Evolutionary conservation across 2,888 invertebrate genomes (phyloP).

Genomic region (Mycogona germanica): DNA sequence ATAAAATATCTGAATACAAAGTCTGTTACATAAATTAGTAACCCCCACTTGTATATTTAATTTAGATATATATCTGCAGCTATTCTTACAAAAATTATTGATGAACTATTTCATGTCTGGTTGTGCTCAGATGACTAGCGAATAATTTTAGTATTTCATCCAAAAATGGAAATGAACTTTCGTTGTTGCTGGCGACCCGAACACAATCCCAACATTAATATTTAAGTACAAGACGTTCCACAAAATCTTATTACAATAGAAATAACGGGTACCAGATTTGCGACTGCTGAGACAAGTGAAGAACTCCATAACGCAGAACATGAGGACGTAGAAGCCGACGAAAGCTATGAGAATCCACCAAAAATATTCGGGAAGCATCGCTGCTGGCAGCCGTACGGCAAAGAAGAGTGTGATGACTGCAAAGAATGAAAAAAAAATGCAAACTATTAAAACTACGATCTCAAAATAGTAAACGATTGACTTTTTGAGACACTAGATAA

Average conservation of each 20-base stretch:
- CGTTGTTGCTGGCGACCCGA: too few relatives aligned
- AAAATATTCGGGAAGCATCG: constrained; percentile 72
- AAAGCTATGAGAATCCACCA: constrained; percentile 80
- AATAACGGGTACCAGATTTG: constrained; percentile 7
- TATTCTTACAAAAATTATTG: too few relatives aligned
- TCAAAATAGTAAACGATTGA: too few relatives aligned
- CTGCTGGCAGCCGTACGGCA: constrained; percentile 71
- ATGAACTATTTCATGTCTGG: too few relatives aligned
- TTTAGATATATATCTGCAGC: too few relatives aligned
- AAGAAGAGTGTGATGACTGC: constrained; percentile 88
- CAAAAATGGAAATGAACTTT: too few relatives aligned
- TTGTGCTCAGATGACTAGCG: too few relatives aligned
- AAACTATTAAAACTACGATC: constrained; percentile 3
- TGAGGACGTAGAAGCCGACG: constrained; percentile 75
- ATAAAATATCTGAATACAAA: background rate
- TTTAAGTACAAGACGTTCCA: too few relatives aligned
- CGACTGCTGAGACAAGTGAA: constrained; percentile 8
- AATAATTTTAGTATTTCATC: too few relatives aligned
- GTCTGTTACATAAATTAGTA: background rate
- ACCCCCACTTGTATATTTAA: background rate
- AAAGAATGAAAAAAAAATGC: constrained; percentile 30
- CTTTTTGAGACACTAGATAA: background rate
- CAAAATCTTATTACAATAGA: too few relatives aligned
- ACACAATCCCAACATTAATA: too few relatives aligned
- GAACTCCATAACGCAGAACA: constrained; percentile 52